These are phyloP conservation scores for Neoseiulus cucumeris DNA, from an alignment of 1,140 invertebrate genomes.

Conservation along the genomic window DNA sequence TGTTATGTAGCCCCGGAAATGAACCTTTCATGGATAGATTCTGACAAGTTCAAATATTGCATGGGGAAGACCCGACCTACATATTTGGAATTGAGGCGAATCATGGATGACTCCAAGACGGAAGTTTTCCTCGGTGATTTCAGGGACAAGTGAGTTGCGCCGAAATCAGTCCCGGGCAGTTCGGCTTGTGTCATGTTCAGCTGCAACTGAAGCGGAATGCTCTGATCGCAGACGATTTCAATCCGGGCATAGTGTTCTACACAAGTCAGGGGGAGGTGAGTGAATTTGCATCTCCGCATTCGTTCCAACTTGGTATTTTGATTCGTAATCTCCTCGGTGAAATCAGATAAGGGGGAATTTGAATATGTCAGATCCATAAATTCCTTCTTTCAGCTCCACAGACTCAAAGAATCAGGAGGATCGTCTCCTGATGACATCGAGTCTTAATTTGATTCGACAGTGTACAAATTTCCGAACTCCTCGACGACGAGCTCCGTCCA, in stretches of 20 bases:
- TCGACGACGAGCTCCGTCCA: too few relatives aligned
- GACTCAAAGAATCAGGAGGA: too few relatives aligned
- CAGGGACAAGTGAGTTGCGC: neutral
- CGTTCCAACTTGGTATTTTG: neutral
- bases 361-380: neutral
- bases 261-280: neutral
- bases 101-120: neutral
- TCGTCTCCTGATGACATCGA: too few relatives aligned
- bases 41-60: neutral
- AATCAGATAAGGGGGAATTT: neutral
- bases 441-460: too few relatives aligned
- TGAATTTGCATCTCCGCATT: neutral
- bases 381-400: neutral
- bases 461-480: too few relatives aligned
- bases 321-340: neutral
- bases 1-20: neutral
- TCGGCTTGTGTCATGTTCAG: neutral
- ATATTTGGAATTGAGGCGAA: neutral
- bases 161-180: neutral
- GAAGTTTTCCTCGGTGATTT: neutral
- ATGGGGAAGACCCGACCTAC: neutral
- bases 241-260: neutral
- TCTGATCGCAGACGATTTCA: neutral
- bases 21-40: neutral
- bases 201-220: neutral